Evolutionary conservation across 2,888 invertebrate genomes (phyloP), one percentile per base, ranked within the genome.

Genomic region (Scaptomyza caliginosa): DNA sequence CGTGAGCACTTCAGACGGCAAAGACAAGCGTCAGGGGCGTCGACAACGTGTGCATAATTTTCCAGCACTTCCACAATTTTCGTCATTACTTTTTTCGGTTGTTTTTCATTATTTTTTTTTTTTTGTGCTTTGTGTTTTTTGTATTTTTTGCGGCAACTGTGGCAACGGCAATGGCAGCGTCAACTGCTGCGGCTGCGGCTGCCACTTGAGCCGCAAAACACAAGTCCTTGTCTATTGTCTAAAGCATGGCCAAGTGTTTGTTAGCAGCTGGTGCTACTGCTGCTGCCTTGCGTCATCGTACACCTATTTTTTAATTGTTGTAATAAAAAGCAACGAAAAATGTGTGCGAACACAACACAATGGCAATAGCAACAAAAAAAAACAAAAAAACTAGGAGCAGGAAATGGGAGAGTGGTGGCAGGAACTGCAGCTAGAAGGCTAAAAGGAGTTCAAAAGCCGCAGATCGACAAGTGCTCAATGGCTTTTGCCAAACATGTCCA

Each of bases 181-280:
- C 32, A 19, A 19, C 54, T 16, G 10, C 19, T 28, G 19, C 23
- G 39, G 66, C 39, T 39, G 46, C 24, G 76, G 83, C 73, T 86
- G 81, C 84, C 83, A 84, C 83, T 84, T 84, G 83, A 86, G 86
- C 81, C 77, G 78, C 79, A 81, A 78, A 84, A 81, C 84, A 81
- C 81, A 65, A 84, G 86, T 84, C 77, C 83, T 86, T 81, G 77
- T 77, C 83, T 78, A 84, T 86, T 86, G 86, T 84, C 81, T 84
- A 80, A 75, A 86, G 81, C 83, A 86, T 84, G 84, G 78, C 77
- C 84, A 86, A 86, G 86, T 86, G 82, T 85, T 82, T 83, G 85
- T 81, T 78, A 74, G 78, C 80, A 57, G 72, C 60, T 26, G 56
- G 51, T 19, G 28, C 23, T 42, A 19, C 55, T 19, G 46, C 34